Evolutionary conservation across 2,113 vertebrate species (phyloP), one percentile per base, ranked within the genome.

Genomic region (Alectura lathami): DNA sequence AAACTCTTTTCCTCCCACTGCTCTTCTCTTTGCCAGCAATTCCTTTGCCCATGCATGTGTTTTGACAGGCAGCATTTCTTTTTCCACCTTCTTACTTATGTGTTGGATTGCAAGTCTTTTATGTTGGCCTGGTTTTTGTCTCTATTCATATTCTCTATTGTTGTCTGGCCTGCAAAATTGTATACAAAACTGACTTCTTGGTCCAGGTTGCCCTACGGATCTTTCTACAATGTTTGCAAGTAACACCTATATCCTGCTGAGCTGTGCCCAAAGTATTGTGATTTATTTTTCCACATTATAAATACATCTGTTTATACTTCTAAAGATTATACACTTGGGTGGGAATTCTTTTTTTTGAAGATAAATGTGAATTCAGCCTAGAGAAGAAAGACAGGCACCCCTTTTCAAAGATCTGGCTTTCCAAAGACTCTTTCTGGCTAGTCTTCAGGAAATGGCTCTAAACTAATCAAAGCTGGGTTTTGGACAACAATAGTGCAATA

Each of bases 171-270:
- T 63, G 4, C 30, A 83, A 72, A 75, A 10, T 51, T 17, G 42
- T 66, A 69, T 20, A 8, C 29, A 66, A 45, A 86, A 38, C 17
- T 63, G 12, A 29, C 26, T 60, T 81, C 48, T 17, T 54, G 32
- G 21, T 63, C 57, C 9, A 34, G 36, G 6, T 79, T 42, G 22
- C 8, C 16, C 0, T 0, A n/a, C 1, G 8, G 3, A 4, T 22
- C 9, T 76, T 83, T 54, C n/a, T 43, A 67, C 43, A 23, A 36
- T 2, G 6, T 48, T 83, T 79, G 12, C 20, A 79, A 34, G 8
- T 53, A 66, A 75, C 29, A 9, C 7, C 47, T 59, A 11, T 40
- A 53, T 40, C 81, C 21, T 50, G 8, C 10, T 51, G 23, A 53
- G 6, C 22, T 66, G 26, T 79, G n/a, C 34, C 38, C 0, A 0